Evolutionary conservation across 2,113 vertebrate species (phyloP).

Genomic region (Nyctibius bracteatus): DNA sequence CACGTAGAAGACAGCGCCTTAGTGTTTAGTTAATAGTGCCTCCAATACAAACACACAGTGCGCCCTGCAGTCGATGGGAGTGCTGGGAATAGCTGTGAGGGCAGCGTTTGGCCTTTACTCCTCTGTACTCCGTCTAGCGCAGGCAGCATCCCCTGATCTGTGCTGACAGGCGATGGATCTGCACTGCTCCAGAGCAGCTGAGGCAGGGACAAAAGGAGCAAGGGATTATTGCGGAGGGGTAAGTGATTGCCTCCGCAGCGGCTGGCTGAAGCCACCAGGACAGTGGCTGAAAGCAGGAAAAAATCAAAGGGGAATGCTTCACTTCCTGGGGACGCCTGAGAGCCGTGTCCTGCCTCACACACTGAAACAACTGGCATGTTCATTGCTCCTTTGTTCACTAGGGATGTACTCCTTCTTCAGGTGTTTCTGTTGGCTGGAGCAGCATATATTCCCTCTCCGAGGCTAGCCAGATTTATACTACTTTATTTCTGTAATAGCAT

Average conservation of each 20-base stretch:
- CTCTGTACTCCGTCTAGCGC: rapidly evolving
- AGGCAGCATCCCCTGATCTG: neutral
- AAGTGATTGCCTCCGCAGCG: rapidly evolving
- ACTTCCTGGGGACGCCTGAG: neutral
- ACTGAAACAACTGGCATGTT: neutral
- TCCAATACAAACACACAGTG: neutral
- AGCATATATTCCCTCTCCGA: neutral
- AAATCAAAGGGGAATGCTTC: neutral
- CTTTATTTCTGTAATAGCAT: neutral
- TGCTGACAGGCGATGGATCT: neutral
- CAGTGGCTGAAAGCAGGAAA: neutral
- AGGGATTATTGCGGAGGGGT: neutral
- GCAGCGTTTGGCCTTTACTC: neutral
- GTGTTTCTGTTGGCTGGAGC: neutral
- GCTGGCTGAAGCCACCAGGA: neutral
- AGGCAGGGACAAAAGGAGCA: neutral
- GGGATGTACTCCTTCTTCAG: neutral
- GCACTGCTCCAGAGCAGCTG: neutral
- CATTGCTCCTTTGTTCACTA: neutral
- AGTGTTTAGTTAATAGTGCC: neutral
- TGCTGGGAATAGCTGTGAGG: neutral
- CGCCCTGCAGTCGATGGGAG: rapidly evolving
- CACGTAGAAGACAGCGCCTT: rapidly evolving
- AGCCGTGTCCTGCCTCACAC: neutral
- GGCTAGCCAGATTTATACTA: neutral